phyloP scores from a whole-genome alignment of 2,888 invertebrate genomes.

The Xylota sylvarum region DNA sequence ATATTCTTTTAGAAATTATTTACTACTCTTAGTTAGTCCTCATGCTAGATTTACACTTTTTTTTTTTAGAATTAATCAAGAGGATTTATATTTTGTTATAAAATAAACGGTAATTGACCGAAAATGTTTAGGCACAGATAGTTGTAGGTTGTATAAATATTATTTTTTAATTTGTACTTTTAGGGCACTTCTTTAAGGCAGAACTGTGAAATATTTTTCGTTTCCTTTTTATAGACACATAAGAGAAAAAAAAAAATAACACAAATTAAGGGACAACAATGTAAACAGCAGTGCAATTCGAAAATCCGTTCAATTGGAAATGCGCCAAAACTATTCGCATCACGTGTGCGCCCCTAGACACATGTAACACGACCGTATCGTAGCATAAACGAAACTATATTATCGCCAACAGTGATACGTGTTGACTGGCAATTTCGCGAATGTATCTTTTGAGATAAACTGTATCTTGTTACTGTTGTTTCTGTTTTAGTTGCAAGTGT shows the following conservation, averaged over 20 bases:
- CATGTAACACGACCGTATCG: conserved; percentile 62
- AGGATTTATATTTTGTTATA: background rate
- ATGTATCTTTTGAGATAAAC: conserved; percentile 75
- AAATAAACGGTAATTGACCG: conserved; percentile 29
- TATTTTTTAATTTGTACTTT: conserved; percentile 55
- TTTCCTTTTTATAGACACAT: background rate
- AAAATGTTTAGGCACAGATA: conserved; percentile 66
- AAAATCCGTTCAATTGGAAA: conserved; percentile 36
- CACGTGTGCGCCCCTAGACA: conserved; percentile 63
- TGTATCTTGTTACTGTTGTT: conserved; percentile 67
- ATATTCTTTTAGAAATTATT: conserved; percentile 15
- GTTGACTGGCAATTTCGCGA: conserved; percentile 76
- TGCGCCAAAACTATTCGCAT: conserved; percentile 66
- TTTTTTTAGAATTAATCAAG: background rate
- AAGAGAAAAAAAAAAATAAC: conserved; percentile 6
- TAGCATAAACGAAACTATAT: conserved; percentile 66
- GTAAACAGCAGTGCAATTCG: background rate
- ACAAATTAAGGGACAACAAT: conserved; percentile 1
- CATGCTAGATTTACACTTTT: conserved; percentile 26
- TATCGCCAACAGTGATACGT: conserved; percentile 76
- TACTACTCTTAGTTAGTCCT: conserved; percentile 26
- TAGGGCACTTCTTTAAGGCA: conserved; percentile 74
- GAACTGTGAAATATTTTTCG: conserved; percentile 52
- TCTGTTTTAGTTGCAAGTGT: conserved; percentile 36
- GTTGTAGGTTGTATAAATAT: conserved; percentile 12